Conservation (phyloP, 92 coral and sea anemone genomes). For the Plumapathes pennacea region DNA sequence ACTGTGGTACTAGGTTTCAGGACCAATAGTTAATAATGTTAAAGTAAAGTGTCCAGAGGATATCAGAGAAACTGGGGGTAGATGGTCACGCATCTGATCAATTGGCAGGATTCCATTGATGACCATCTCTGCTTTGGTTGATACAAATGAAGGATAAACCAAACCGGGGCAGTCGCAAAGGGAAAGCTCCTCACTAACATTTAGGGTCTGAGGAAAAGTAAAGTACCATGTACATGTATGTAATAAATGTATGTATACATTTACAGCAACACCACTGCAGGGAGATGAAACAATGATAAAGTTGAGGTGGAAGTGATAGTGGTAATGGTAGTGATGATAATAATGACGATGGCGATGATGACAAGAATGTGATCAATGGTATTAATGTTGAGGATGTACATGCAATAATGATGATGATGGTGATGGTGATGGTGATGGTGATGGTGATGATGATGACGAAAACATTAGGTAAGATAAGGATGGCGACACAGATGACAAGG, state of each 20-base stretch:
- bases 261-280: too few species aligned
- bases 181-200: constrained; percentile 64
- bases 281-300: too few species aligned
- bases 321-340: neutral
- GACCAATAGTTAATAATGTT: too few species aligned
- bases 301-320: neutral
- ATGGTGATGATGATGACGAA: constrained; percentile 2
- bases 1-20: too few species aligned
- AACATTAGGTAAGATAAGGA: neutral
- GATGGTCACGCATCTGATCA: constrained; percentile 94
- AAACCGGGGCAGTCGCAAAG: constrained; percentile 99
- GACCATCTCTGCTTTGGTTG: constrained; percentile 99
- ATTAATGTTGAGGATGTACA: neutral
- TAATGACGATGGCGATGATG: neutral
- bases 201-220: constrained; percentile 73
- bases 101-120: constrained; percentile 90
- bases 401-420: constrained; percentile 2
- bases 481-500: neutral
- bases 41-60: too few species aligned
- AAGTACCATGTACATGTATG: neutral
- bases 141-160: constrained; percentile 95
- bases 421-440: constrained; percentile 3
- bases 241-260: too few species aligned
- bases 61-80: constrained; percentile 88
- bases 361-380: neutral